Conservation (phyloP, 2,113 vertebrate genomes). For the Otolemur garnettii region DNA sequence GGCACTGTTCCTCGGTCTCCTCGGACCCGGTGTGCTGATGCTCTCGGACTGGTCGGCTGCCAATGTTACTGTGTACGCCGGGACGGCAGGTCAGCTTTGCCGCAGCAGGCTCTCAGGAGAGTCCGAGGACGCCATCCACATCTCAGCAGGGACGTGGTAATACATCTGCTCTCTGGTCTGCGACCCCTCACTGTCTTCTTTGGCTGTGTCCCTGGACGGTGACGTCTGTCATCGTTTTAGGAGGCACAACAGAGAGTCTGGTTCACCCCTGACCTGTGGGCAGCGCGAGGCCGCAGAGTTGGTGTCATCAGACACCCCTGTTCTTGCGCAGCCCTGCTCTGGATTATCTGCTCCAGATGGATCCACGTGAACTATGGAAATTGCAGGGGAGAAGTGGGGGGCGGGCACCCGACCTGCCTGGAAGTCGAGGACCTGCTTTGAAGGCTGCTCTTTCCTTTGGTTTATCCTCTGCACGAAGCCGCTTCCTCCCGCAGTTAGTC, state of each 20-base stretch:
- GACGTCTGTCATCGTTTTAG: conserved; percentile 78
- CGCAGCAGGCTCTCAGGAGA: conserved; percentile 67
- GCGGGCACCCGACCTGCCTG: accelerated
- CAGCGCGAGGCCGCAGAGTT: neutral
- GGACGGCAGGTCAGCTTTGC: conserved; percentile 52
- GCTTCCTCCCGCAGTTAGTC: neutral
- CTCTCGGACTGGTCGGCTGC: conserved; percentile 54
- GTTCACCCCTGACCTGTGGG: conserved; percentile 61
- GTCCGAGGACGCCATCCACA: conserved; percentile 79
- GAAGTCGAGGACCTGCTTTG: neutral
- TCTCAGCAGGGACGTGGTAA: conserved; percentile 72
- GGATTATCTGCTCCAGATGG: neutral
- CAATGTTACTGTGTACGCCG: neutral
- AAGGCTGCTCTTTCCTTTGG: neutral
- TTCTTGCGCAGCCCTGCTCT: conserved; percentile 11
- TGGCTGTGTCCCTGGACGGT: conserved; percentile 79
- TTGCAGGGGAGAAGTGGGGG: neutral
- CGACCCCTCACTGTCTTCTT: conserved; percentile 79
- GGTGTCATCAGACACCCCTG: neutral
- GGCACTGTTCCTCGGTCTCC: neutral
- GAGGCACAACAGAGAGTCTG: conserved; percentile 66
- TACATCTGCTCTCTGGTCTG: conserved; percentile 82
- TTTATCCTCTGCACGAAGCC: neutral
- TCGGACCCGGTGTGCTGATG: accelerated
- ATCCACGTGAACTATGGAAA: neutral